Conservation (phyloP, 2,797 vertebrate genomes). For the Threskiornis aethiopicus region DNA sequence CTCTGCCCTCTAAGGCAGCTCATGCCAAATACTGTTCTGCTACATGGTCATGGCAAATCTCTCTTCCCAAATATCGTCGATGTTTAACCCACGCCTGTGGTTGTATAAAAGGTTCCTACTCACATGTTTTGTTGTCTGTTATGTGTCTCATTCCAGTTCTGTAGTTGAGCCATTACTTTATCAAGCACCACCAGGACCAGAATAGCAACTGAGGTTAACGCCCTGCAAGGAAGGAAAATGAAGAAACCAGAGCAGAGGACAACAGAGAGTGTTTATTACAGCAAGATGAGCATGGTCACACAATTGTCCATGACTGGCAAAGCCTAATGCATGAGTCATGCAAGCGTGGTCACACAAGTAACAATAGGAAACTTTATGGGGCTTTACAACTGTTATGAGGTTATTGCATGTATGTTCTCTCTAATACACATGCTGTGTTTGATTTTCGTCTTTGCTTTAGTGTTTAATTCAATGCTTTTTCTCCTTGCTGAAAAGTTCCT, state of each 20-base stretch:
- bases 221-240: constrained; percentile 4
- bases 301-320: not conserved
- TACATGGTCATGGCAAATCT: not conserved
- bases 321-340: constrained; percentile 10
- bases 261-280: not conserved
- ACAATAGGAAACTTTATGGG: not conserved
- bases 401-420: not conserved
- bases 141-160: not conserved
- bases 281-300: not conserved
- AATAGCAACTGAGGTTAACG: constrained; percentile 29
- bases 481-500: not conserved
- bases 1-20: not conserved
- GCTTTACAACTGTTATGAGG: not conserved
- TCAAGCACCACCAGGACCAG: not conserved
- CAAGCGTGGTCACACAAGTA: not conserved
- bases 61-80: not conserved
- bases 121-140: not conserved
- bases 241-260: not conserved
- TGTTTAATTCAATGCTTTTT: not conserved
- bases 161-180: constrained; percentile 8
- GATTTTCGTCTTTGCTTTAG: not conserved
- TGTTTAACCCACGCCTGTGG: not conserved
- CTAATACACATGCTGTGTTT: not conserved
- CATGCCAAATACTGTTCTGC: not conserved
- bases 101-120: not conserved